A percentile compares a stretch with the other conserved stretches of the same genome.
Evolutionary conservation across 2,888 invertebrate species (phyloP).

Genomic region (Hemicrepidius hirtus): DNA sequence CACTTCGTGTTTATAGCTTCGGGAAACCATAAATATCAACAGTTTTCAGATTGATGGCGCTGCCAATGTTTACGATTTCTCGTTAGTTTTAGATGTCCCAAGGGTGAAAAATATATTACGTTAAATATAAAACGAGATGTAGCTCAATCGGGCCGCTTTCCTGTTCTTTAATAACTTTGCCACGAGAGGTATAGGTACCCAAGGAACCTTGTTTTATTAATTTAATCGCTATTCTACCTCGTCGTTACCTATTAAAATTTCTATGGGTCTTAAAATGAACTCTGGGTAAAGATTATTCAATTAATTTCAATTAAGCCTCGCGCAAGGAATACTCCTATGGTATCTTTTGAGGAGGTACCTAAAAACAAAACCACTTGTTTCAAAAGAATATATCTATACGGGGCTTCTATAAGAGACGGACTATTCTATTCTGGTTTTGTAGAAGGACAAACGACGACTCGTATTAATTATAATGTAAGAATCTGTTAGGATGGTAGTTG

Average conservation of each 20-base stretch:
- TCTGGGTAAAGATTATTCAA: too few relatives aligned
- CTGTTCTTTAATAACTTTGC: conserved; percentile 10
- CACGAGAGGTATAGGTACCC: background rate
- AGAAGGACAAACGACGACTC: background rate
- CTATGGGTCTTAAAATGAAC: too few relatives aligned
- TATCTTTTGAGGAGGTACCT: too few relatives aligned
- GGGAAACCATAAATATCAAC: conserved; percentile 55
- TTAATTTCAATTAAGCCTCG: too few relatives aligned
- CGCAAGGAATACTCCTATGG: too few relatives aligned
- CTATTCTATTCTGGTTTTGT: too few relatives aligned
- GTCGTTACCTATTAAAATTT: too few relatives aligned
- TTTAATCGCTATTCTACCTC: too few relatives aligned
- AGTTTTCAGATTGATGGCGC: conserved; percentile 49
- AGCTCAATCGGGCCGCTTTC: conserved; percentile 19
- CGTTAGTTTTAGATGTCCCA: conserved; percentile 37
- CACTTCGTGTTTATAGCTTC: conserved; percentile 52
- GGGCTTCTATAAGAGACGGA: too few relatives aligned
- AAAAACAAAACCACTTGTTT: too few relatives aligned
- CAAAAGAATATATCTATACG: too few relatives aligned
- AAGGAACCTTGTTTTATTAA: too few relatives aligned
- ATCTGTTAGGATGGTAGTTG: conserved; percentile 37
- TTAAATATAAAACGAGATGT: conserved; percentile 34
- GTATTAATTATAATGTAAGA: conserved; percentile 38
- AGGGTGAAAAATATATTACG: conserved; percentile 32
- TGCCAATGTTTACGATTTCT: conserved; percentile 43